Evolutionary conservation across 2,888 invertebrate species (phyloP), one percentile per base, ranked within the genome.

Genomic region (Hypomecis atomaria): DNA sequence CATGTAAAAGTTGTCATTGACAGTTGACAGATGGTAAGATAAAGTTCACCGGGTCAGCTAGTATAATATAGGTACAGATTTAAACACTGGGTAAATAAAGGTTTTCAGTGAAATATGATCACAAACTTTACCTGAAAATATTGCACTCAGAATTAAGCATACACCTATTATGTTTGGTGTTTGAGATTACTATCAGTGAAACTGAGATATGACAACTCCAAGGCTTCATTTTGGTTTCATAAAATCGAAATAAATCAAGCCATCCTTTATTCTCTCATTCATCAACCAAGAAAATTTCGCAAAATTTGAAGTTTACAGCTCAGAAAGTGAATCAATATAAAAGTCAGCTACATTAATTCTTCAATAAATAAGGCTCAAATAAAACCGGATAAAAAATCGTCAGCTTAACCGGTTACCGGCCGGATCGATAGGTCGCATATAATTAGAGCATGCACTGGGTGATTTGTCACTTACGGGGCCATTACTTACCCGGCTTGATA

Each of bases 331-430:
- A 40, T 40, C 40, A 23, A 33, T 33, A 11, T 33, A 23, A 23
- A 13, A 4, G 23, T 54, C 48, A 54, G 34, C 10, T 7, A 37
- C 42, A 6, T 61, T 55, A 49, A 49, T 55, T 37, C 49, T 11
- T n/a, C 37, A 43, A 61, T 44, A 67, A 65, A 60, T 65, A 66
- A 67, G 47, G 66, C 55, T 42, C 54, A 62, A 70, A 67, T 70
- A 71, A 69, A 65, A 53, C 59, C 55, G 67, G 55, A 54, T 72
- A 78, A 79, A 82, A 82, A 82, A 80, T 73, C 76, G 77, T 69
- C 75, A 78, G 80, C 78, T 86, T 83, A 87, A 86, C 87, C 86
- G 84, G 69, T 73, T 49, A 52, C 45, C n/a, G 42, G 52, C 33
- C 43, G 71, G 72, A 71, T 71, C 71, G 70, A 70, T 72, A 71